Percentiles rank a stretch among this genome's conserved stretches.
phyloP scores from a whole-genome alignment of 2,888 invertebrate species.

The Homarus gammarus region DNA sequence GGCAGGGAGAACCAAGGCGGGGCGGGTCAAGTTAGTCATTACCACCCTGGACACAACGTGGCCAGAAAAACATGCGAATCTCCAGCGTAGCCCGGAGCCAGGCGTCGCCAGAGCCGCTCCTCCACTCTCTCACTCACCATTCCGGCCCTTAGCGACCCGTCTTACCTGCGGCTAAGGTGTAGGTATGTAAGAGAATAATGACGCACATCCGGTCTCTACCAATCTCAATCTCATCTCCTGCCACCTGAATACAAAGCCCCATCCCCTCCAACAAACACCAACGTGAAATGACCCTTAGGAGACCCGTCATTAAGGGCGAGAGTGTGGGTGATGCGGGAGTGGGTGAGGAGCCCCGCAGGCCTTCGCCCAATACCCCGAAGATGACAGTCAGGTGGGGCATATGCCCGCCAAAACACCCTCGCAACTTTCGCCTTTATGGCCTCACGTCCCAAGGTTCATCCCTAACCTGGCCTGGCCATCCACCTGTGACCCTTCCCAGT shows the following conservation, averaged over 20 bases:
- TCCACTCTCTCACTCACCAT: conserved; percentile 11
- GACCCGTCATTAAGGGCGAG: conserved; percentile 22
- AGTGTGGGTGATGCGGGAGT: conserved; percentile 21
- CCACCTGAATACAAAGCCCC: conserved; percentile 52
- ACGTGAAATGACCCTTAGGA: conserved; percentile 31
- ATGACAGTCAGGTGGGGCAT: conserved; percentile 53
- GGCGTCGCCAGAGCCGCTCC: conserved; percentile 12
- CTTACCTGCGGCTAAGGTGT: conserved; percentile 74
- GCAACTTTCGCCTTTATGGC: conserved; percentile 49
- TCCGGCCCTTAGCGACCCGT: conserved; percentile 50
- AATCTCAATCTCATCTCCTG: conserved; percentile 74
- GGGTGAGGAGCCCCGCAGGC: conserved; percentile 6
- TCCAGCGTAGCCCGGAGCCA: conserved; percentile 21
- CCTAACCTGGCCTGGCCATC: background rate
- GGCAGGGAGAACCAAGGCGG: background rate
- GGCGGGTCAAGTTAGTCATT: conserved; percentile 42
- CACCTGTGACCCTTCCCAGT: conserved; percentile 66
- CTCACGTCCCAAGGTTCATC: conserved; percentile 7
- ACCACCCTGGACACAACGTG: conserved; percentile 42
- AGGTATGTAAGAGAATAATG: conserved; percentile 75
- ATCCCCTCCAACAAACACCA: conserved; percentile 20
- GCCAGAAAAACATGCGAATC: conserved; percentile 46
- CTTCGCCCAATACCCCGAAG: conserved; percentile 61
- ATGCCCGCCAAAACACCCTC: conserved; percentile 30
- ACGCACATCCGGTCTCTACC: conserved; percentile 74